Evolutionary conservation across 1,140 invertebrate genomes (phyloP).

Genomic region (Mizuhopecten yessoensis): DNA sequence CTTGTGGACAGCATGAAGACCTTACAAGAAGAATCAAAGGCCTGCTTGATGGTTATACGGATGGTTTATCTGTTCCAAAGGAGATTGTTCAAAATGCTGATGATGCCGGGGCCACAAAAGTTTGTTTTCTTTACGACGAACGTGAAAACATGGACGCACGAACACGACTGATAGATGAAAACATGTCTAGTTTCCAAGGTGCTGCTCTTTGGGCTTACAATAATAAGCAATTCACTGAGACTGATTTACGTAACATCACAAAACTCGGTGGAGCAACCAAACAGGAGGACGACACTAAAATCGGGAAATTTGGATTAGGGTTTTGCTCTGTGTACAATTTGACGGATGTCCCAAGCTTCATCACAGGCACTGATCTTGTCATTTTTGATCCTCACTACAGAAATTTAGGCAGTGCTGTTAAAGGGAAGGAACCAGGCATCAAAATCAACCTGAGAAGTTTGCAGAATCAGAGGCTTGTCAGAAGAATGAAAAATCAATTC

Average conservation of each 20-base stretch:
- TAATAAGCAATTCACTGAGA: slow-evolving; percentile 72
- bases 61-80: slow-evolving; percentile 76
- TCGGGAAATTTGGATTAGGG: slow-evolving; percentile 80
- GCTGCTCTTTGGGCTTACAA: slow-evolving; percentile 78
- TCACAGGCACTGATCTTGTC: slow-evolving; percentile 75
- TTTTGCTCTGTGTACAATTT: slow-evolving; percentile 81
- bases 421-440: slow-evolving; percentile 71
- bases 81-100: slow-evolving; percentile 84
- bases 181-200: slow-evolving; percentile 74
- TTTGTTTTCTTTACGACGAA: slow-evolving; percentile 79
- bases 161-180: slow-evolving; percentile 72
- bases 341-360: slow-evolving; percentile 81
- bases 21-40: slow-evolving; percentile 71
- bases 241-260: slow-evolving; percentile 75
- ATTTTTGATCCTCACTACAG: slow-evolving; percentile 81
- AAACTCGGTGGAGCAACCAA: slow-evolving; percentile 78
- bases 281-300: slow-evolving; percentile 71
- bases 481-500: slow-evolving; percentile 77
- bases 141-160: slow-evolving; percentile 68
- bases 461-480: too few relatives aligned
- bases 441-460: too few relatives aligned
- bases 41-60: slow-evolving; percentile 73
- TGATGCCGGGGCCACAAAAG: slow-evolving; percentile 78
- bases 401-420: slow-evolving; percentile 70
- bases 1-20: slow-evolving; percentile 76